phyloP scores from a whole-genome alignment of 2,113 vertebrate species.

The Engraulis encrasicolus region DNA sequence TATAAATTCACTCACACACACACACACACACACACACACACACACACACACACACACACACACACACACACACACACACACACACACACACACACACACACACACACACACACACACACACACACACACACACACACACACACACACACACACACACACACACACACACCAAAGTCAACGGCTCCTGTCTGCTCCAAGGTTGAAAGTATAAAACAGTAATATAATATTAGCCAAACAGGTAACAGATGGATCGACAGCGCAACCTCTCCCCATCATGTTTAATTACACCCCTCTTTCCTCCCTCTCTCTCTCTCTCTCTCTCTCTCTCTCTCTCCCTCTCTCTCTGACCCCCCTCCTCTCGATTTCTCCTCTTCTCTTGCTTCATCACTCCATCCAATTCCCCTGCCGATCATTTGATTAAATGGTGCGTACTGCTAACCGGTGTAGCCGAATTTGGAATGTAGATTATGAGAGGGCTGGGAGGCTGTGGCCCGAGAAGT shows the following conservation, averaged over 20 bases:
- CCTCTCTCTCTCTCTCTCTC: not conserved
- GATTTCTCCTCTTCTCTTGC: not conserved
- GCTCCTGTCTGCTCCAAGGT: not conserved
- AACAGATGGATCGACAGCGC: not conserved
- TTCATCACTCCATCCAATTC: not conserved
- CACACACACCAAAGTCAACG: not conserved
- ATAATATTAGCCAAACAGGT: not conserved
- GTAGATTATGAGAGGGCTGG: not conserved
- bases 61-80: not conserved
- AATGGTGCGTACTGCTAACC: not conserved
- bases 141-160: not conserved
- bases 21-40: conserved; percentile 6
- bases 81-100: not conserved
- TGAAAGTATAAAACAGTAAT: not conserved
- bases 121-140: conserved; percentile 5
- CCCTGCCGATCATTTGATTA: not conserved
- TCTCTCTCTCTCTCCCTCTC: not conserved
- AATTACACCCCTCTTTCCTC: not conserved
- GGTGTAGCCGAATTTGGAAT: not conserved
- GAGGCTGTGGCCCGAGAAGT: not conserved
- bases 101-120: not conserved
- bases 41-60: not conserved
- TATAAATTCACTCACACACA: not conserved
- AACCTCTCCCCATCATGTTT: not conserved
- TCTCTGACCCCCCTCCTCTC: too few relatives aligned